phyloP scores from a whole-genome alignment of 2,797 vertebrate species.

The Squalus acanthias region DNA sequence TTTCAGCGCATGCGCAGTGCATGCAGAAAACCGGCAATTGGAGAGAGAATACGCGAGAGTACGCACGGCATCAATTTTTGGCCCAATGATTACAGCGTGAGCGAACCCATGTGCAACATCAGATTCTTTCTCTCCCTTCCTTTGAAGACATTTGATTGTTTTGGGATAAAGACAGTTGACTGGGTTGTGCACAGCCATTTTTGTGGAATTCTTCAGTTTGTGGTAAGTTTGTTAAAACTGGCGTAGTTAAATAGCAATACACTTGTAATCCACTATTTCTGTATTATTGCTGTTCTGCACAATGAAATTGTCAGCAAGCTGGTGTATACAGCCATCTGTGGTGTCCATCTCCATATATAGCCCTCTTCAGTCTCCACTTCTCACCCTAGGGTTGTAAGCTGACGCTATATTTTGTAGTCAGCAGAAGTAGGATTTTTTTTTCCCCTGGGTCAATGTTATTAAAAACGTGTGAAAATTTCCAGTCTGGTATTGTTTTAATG shows the following conservation, averaged over 20 bases:
- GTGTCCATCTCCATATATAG: not conserved
- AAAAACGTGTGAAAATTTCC: not conserved
- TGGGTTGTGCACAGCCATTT: not conserved
- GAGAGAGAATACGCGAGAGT: too few species aligned
- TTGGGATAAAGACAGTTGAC: not conserved
- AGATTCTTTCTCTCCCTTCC: not conserved
- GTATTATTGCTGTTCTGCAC: not conserved
- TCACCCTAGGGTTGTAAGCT: not conserved
- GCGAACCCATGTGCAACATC: not conserved
- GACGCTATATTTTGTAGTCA: not conserved
- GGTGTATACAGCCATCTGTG: not conserved
- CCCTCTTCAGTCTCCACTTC: too few species aligned
- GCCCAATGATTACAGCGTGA: not conserved
- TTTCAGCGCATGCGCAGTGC: too few species aligned
- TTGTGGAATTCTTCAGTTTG: not conserved
- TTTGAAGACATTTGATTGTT: not conserved
- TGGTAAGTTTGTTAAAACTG: not conserved
- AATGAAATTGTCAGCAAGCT: not conserved
- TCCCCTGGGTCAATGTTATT: not conserved
- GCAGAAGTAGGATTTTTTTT: not conserved
- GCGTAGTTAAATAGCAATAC: not conserved
- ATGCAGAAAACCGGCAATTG: too few species aligned
- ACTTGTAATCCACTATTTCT: not conserved
- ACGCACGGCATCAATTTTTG: too few species aligned
- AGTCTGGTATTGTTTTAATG: not conserved